Conservation (phyloP, 2,888 invertebrate species). For the Fragum fragum region DNA sequence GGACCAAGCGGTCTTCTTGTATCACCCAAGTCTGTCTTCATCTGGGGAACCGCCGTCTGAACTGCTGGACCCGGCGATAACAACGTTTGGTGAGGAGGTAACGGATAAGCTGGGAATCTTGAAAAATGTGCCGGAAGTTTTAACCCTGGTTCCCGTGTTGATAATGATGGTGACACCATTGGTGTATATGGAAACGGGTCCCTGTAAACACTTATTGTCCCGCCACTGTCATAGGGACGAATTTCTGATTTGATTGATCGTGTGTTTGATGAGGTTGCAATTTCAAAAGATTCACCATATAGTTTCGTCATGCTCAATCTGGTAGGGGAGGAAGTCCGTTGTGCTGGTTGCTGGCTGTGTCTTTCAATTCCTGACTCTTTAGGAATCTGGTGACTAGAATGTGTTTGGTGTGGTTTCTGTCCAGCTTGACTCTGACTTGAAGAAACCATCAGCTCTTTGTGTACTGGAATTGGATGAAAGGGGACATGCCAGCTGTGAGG, state of each 20-base stretch:
- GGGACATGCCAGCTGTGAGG: not conserved
- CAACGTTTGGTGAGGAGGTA: not conserved
- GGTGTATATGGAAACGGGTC: not conserved
- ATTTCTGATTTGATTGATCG: not conserved
- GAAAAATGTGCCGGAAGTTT: not conserved
- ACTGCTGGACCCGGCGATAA: conserved; percentile 1
- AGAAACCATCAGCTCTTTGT: not conserved
- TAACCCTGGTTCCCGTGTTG: not conserved
- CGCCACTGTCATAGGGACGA: not conserved
- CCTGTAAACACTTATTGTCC: not conserved
- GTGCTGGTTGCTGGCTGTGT: not conserved
- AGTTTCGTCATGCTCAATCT: not conserved
- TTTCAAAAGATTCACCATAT: not conserved
- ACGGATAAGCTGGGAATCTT: not conserved
- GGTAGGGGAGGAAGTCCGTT: not conserved
- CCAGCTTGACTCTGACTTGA: not conserved
- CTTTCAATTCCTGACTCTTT: not conserved
- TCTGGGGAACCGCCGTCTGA: not conserved
- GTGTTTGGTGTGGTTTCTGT: not conserved
- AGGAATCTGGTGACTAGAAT: not conserved
- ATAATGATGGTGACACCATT: not conserved
- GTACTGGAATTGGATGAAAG: not conserved
- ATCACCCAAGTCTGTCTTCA: conserved; percentile 23
- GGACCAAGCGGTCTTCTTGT: conserved; percentile 55
- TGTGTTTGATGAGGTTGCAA: not conserved